Evolutionary conservation across 2,888 invertebrate species (phyloP).

Genomic region (Danaus chrysippus): DNA sequence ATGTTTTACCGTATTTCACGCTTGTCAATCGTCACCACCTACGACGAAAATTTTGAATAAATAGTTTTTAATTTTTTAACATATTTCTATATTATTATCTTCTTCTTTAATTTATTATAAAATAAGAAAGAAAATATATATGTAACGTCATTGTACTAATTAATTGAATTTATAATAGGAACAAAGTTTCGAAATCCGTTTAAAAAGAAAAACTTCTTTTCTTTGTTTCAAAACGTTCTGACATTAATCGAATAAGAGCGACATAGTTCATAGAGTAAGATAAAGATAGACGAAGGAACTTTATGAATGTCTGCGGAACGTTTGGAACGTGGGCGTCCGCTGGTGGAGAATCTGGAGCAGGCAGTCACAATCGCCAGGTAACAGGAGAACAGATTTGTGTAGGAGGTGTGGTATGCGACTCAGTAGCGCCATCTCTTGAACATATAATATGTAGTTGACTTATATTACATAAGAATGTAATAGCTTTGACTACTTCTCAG

Average conservation of each 20-base stretch:
- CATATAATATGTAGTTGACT: slow-evolving; percentile 29
- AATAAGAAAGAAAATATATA: neutral
- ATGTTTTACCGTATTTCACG: slow-evolving; percentile 43
- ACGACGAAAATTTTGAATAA: slow-evolving; percentile 17
- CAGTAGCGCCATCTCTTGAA: slow-evolving; percentile 40
- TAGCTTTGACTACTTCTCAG: slow-evolving; percentile 15
- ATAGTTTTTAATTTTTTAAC: neutral
- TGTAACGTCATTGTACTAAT: neutral
- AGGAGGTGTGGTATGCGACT: slow-evolving; percentile 16
- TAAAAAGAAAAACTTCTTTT: neutral
- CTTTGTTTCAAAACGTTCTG: neutral
- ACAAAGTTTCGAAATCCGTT: neutral
- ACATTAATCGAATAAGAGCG: neutral
- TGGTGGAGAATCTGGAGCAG: slow-evolving; percentile 78
- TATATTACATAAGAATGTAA: neutral
- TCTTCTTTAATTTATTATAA: neutral
- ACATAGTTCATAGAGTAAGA: slow-evolving; percentile 4
- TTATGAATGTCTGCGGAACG: slow-evolving; percentile 56
- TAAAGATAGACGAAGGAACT: slow-evolving; percentile 16
- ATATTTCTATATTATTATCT: neutral
- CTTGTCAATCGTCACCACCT: slow-evolving; percentile 32
- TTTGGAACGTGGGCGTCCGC: slow-evolving; percentile 68
- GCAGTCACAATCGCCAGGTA: slow-evolving; percentile 75
- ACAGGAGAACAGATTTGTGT: slow-evolving; percentile 52
- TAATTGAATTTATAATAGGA: neutral